phyloP scores from a whole-genome alignment of 2,797 vertebrate genomes.

The Chelidonichthys spinosus region DNA sequence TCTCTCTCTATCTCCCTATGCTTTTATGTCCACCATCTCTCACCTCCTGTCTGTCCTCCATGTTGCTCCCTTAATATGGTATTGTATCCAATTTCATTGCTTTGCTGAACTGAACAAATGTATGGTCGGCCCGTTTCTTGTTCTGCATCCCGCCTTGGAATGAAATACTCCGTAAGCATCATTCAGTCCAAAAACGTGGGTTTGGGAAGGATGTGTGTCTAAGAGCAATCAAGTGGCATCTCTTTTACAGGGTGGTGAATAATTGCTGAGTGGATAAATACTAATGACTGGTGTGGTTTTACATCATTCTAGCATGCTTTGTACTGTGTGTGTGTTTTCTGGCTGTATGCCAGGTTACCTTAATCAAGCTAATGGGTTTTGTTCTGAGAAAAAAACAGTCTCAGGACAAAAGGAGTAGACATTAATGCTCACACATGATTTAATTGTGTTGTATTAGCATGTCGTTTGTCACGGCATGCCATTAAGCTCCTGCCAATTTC shows the following conservation, averaged over 20 bases:
- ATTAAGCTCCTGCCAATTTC: neutral
- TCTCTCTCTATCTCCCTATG: slow-evolving; percentile 2
- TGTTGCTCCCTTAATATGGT: slow-evolving; percentile 36
- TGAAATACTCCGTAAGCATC: slow-evolving; percentile 28
- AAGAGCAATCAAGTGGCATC: slow-evolving; percentile 26
- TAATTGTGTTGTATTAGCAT: no score
- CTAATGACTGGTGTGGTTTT: neutral
- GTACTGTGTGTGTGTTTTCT: neutral
- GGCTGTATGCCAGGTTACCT: slow-evolving; percentile 10
- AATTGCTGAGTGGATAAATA: slow-evolving; percentile 30
- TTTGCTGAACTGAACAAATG: slow-evolving; percentile 30
- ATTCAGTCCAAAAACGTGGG: slow-evolving; percentile 9
- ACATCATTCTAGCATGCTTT: slow-evolving; percentile 10
- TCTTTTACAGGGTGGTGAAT: slow-evolving; percentile 18
- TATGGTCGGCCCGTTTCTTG: slow-evolving; percentile 16
- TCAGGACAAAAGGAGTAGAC: neutral
- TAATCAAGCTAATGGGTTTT: slow-evolving; percentile 17
- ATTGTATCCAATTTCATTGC: slow-evolving; percentile 21
- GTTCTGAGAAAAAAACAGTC: neutral
- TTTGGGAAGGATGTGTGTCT: slow-evolving; percentile 2
- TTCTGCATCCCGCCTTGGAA: slow-evolving; percentile 33
- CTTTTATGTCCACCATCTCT: slow-evolving; percentile 17
- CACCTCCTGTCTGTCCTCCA: slow-evolving; percentile 15
- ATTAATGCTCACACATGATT: neutral
- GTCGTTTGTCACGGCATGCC: no score